A percentile compares a stretch with the other conserved stretches of the same genome.
Evolutionary conservation across 2,888 invertebrate genomes (phyloP).

Genomic region (Ophioninae sp.): DNA sequence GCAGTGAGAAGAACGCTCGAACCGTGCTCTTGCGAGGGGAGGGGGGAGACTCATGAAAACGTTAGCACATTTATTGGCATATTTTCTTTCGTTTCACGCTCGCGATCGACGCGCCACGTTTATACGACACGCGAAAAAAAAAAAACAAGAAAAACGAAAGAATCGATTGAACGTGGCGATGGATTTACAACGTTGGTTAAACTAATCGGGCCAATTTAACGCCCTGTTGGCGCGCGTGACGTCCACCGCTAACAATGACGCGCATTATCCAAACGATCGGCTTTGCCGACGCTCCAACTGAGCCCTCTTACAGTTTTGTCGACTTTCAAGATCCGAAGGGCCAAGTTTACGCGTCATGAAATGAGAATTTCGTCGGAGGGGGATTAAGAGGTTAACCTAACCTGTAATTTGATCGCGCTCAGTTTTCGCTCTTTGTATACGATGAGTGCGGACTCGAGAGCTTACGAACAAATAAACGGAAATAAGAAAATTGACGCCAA

Average conservation of each 20-base stretch:
- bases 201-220: constrained; percentile 38
- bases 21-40: too few relatives aligned
- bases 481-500: too few relatives aligned
- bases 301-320: neutral
- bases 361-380: neutral
- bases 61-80: constrained; percentile 4
- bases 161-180: constrained; percentile 37
- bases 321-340: neutral
- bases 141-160: neutral
- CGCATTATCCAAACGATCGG: constrained; percentile 23
- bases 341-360: neutral
- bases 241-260: constrained; percentile 18
- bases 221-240: constrained; percentile 19
- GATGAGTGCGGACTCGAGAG: too few relatives aligned
- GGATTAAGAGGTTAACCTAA: too few relatives aligned
- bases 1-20: too few relatives aligned
- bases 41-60: neutral
- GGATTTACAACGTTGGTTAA: constrained; percentile 15
- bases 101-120: neutral
- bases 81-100: neutral
- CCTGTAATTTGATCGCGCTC: too few relatives aligned
- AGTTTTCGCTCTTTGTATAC: too few relatives aligned
- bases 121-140: neutral
- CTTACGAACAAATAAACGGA: too few relatives aligned
- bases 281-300: neutral